Evolutionary conservation across 2,888 invertebrate species (phyloP).

Genomic region (Aromia moschata): DNA sequence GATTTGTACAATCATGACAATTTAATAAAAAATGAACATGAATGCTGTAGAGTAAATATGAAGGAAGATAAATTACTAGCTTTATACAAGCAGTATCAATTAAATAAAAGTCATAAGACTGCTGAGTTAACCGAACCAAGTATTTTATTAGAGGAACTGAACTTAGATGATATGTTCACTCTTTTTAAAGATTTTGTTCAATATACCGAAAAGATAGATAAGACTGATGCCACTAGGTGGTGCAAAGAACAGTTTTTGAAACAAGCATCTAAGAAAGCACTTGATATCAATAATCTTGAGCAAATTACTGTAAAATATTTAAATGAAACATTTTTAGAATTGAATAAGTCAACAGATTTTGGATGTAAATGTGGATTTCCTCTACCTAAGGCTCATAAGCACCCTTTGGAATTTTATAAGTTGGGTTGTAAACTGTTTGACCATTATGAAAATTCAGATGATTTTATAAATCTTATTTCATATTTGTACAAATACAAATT

Average conservation of each 20-base stretch:
- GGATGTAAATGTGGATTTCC: conserved; percentile 71
- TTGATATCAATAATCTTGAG: conserved; percentile 25
- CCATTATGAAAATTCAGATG: conserved; percentile 52
- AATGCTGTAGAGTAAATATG: conserved; percentile 7
- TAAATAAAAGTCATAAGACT: conserved; percentile 58
- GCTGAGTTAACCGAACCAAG: conserved; percentile 53
- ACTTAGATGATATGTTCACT: conserved; percentile 45
- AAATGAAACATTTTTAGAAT: conserved; percentile 65
- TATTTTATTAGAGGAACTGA: conserved; percentile 45
- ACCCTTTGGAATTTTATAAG: conserved; percentile 65
- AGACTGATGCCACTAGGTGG: conserved; percentile 50
- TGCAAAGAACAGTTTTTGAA: conserved; percentile 58
- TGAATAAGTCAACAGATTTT: conserved; percentile 66
- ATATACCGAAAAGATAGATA: conserved; percentile 46
- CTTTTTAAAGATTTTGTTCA: conserved; percentile 50
- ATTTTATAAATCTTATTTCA: conserved; percentile 70
- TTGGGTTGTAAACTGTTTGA: conserved; percentile 68
- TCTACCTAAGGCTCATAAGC: conserved; percentile 64
- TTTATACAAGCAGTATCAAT: conserved; percentile 58
- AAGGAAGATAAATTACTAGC: conserved; percentile 41
- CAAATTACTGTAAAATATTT: conserved; percentile 58
- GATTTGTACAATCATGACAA: too few species aligned
- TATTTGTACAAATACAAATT: conserved; percentile 71
- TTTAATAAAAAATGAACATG: too few species aligned
- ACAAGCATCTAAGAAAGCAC: conserved; percentile 44